Conservation (phyloP, 2,113 vertebrate species). For the Melanerpes formicivorus region DNA sequence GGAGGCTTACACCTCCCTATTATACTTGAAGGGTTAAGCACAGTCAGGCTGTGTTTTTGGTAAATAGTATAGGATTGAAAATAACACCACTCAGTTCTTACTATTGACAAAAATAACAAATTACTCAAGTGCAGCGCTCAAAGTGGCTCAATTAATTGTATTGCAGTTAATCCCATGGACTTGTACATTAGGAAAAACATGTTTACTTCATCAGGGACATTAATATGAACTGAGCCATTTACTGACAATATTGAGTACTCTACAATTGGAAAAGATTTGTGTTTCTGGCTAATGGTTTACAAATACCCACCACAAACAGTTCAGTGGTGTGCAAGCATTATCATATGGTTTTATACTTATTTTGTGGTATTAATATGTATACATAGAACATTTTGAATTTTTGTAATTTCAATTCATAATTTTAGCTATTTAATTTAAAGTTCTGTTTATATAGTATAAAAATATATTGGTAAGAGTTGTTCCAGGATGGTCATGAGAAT, state of each 20-base stretch:
- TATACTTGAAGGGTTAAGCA: not conserved
- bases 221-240: not conserved
- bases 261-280: not conserved
- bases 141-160: constrained; percentile 14
- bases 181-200: not conserved
- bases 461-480: not conserved
- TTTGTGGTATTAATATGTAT: not conserved
- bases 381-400: not conserved
- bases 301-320: not conserved
- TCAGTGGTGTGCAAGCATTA: not conserved
- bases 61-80: not conserved
- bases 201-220: not conserved
- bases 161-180: not conserved
- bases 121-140: not conserved
- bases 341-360: not conserved
- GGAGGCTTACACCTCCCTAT: not conserved
- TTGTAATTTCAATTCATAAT: not conserved
- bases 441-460: not conserved
- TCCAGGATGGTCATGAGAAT: not conserved
- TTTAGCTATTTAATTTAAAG: not conserved
- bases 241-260: not conserved
- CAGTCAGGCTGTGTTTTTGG: not conserved
- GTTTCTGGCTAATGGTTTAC: constrained; percentile 1
- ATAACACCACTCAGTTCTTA: not conserved
- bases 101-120: not conserved